Percentiles rank a stretch among this genome's conserved stretches.
phyloP scores from a whole-genome alignment of 2,888 invertebrate species.

The Drosophila mulleri region DNA sequence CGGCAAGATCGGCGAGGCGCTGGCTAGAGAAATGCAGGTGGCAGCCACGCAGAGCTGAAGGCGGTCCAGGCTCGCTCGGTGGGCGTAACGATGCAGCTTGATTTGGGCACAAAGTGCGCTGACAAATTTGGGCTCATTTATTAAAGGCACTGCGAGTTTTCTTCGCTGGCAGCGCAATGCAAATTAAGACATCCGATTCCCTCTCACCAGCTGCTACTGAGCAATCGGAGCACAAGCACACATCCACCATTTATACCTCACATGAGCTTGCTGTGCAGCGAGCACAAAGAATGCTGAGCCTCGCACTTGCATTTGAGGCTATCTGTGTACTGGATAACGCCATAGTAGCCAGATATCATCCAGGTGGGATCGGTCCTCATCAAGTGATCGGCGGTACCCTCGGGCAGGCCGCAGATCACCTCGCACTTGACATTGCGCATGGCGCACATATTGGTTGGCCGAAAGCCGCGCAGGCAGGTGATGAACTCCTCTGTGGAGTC shows the following conservation, averaged over 20 bases:
- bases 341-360: conserved; percentile 94
- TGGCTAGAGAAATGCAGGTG: conserved; percentile 60
- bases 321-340: conserved; percentile 88
- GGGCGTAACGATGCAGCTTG: conserved; percentile 75
- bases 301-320: conserved; percentile 63
- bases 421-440: conserved; percentile 97
- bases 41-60: conserved; percentile 20
- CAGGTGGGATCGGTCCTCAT: conserved; percentile 88
- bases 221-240: conserved; percentile 23
- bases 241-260: conserved; percentile 20
- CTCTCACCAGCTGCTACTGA: conserved; percentile 17
- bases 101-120: conserved; percentile 60
- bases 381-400: conserved; percentile 87
- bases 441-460: conserved; percentile 92
- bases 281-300: neutral
- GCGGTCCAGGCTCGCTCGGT: conserved; percentile 35
- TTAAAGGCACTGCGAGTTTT: conserved; percentile 52
- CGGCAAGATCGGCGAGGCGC: conserved; percentile 14
- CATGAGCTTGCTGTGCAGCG: neutral
- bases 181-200: conserved; percentile 65
- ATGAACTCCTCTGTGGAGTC: conserved; percentile 89
- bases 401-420: conserved; percentile 91
- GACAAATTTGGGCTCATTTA: conserved; percentile 82
- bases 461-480: conserved; percentile 87
- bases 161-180: conserved; percentile 61